Conservation (phyloP, 1,140 invertebrate genomes). For the Leptonema lineaticorne region DNA sequence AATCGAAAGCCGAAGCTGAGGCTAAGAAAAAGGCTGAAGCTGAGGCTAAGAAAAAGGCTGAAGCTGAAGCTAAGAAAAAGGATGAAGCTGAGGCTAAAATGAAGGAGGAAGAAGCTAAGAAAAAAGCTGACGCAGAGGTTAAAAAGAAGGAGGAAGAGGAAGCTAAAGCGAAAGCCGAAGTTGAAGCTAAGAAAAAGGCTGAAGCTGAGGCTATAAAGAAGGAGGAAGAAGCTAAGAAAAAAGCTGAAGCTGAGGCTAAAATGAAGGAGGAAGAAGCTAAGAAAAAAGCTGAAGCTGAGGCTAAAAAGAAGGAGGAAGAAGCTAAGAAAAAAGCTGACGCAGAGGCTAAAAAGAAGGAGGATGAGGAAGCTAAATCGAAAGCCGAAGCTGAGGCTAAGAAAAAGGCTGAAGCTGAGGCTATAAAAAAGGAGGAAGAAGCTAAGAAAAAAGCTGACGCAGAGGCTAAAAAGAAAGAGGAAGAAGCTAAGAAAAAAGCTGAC, state of each 20-base stretch:
- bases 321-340: conserved; percentile 29
- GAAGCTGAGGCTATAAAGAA: conserved; percentile 10
- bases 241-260: conserved; percentile 41
- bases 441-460: conserved; percentile 23
- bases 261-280: no score
- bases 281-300: conserved; percentile 36
- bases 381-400: background rate
- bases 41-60: conserved; percentile 24
- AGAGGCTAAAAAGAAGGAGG: conserved; percentile 31
- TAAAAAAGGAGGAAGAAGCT: no score
- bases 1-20: conserved; percentile 22
- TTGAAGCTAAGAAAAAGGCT: conserved; percentile 2
- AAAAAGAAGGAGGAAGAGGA: conserved; percentile 20
- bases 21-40: conserved; percentile 38
- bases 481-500: background rate
- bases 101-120: conserved; percentile 5
- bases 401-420: conserved; percentile 14
- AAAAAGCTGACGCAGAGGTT: conserved; percentile 8
- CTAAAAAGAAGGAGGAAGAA: conserved; percentile 36
- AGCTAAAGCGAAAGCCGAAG: conserved; percentile 2
- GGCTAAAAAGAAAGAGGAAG: background rate
- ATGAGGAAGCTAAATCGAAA: conserved; percentile 19
- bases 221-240: conserved; percentile 27
- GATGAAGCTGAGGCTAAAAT: background rate
- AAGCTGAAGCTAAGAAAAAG: conserved; percentile 8